phyloP scores from a whole-genome alignment of 1,140 invertebrate genomes.

The Maconellicoccus hirsutus region DNA sequence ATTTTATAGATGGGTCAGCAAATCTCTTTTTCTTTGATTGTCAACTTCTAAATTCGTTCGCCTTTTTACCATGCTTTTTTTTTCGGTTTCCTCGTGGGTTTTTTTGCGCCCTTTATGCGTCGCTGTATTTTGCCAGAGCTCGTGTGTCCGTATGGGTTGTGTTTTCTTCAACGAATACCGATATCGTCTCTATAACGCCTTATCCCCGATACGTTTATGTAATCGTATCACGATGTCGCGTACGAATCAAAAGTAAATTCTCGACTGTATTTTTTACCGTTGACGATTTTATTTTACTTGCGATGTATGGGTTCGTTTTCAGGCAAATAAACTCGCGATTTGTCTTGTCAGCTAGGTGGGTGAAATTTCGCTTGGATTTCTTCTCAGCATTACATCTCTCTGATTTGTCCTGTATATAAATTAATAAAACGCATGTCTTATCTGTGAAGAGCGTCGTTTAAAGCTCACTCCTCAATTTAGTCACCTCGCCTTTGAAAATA shows the following conservation, averaged over 20 bases:
- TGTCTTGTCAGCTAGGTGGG: too few species aligned
- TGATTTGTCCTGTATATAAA: too few species aligned
- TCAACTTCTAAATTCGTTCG: constrained; percentile 21
- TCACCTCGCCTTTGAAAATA: background rate
- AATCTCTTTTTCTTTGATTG: constrained; percentile 20
- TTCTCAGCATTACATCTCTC: background rate
- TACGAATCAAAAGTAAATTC: constrained; percentile 4
- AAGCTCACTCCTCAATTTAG: too few species aligned
- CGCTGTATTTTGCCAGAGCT: too few species aligned
- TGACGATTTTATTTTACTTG: background rate
- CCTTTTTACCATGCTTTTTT: background rate
- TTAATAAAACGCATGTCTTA: too few species aligned
- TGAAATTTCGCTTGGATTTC: too few species aligned
- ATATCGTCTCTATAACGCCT: background rate
- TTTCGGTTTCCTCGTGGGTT: background rate
- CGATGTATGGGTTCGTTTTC: too few species aligned
- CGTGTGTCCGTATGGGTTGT: too few species aligned
- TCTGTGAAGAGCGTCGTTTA: too few species aligned
- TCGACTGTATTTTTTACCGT: background rate
- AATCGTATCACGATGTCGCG: background rate
- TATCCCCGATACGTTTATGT: background rate
- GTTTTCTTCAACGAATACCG: background rate
- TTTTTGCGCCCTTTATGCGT: background rate
- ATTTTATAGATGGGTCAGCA: constrained; percentile 20
- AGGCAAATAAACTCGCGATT: too few species aligned